Evolutionary conservation across 2,113 vertebrate genomes (phyloP), one percentile per base, ranked within the genome.

Genomic region (Oryzias celebensis): DNA sequence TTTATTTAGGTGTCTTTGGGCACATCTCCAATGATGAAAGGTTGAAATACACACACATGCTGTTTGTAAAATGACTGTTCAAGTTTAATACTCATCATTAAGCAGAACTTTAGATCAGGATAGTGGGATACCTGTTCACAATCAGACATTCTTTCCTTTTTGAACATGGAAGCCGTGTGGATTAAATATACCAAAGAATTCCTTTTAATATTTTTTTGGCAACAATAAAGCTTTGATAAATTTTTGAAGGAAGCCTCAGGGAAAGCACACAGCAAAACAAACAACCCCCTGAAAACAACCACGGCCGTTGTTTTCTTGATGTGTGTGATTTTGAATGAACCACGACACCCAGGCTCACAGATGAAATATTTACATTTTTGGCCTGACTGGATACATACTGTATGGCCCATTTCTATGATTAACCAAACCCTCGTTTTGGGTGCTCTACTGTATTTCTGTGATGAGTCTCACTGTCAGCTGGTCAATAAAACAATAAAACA

Each of bases 401-500:
- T 45, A 44, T 28, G 49, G 12, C 23, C n/a, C 51, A 54, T 54
- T 64, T 31, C 28, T 10, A 17, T 22, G 43, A 54, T 46, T 36
- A 26, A 54, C 13, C 42, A 52, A 52, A 47, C 46, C 22, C 22
- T 52, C 43, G 22, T 49, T 44, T 52, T 48, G 55, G 67, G 14
- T 49, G 18, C 28, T 58, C 5, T 26, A 14, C 16, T 57, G 55
- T 47, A 72, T 75, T 79, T 63, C 60, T 58, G 60, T 72, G 54
- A 77, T 78, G 41, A 68, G 43, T 74, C 49, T 80, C 61, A 69
- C 54, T 81, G 77, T 87, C 71, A 80, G 52, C 44, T 65, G 77
- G 80, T 83, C 84, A 87, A 81, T 89, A 81, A 85, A 85, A 75
- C 81, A 85, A 81, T 80, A 76, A 75, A 83, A 71, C 71, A 76